Base-by-base conservation (phyloP, 2,113 vertebrate genomes). In the Herpetotheres cachinnans region DNA sequence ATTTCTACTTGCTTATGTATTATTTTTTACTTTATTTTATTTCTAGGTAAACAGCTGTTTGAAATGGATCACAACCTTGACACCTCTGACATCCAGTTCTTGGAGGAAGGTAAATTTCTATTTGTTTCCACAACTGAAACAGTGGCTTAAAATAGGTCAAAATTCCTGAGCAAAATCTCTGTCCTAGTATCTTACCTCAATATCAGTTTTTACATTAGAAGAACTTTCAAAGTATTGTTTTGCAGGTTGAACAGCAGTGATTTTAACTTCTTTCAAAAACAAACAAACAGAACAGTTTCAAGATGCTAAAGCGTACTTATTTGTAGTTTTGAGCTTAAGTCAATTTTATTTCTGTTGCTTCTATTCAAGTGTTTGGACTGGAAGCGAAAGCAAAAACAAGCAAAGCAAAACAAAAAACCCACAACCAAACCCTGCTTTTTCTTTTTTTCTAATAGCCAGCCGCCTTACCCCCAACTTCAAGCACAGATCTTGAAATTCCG, bases 11-110 rank as follows among this genome's bases (percentile, higher is more conserved):
- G n/a, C 13, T 82, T 76, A 87, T 59, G 3, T 62, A 7, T 69
- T 58, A 3, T 13, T 42, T 67, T 50, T 66, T 27, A 21, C 15
- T 55, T n/a, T n/a, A 18, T 80, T 95, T 94, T 66, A 86, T 77
- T 95, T 97, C 46, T 96, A 99, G 99, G 99, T 87, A 99, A 99
- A 97, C 99, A 99, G 88, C 98, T 99, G 9, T 99, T 99, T 98
- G 99, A 99, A 98, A 99, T 78, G 84, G 99, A 99, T 98, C 99
- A 99, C 97, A 99, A 99, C 97, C 98, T 99, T 87, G 99, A 99
- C 96, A 99, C 99, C 7, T 99, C 99, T 50, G 99, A 99, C 89
- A 99, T 99, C 79, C 99, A 99, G 97, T 99, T 99, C 97, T 97
- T 99, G 81, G 99, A 99, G 95, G 99, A 99, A 72, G 99, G 99